phyloP scores from a whole-genome alignment of 2,797 vertebrate species.

The Dallia pectoralis region DNA sequence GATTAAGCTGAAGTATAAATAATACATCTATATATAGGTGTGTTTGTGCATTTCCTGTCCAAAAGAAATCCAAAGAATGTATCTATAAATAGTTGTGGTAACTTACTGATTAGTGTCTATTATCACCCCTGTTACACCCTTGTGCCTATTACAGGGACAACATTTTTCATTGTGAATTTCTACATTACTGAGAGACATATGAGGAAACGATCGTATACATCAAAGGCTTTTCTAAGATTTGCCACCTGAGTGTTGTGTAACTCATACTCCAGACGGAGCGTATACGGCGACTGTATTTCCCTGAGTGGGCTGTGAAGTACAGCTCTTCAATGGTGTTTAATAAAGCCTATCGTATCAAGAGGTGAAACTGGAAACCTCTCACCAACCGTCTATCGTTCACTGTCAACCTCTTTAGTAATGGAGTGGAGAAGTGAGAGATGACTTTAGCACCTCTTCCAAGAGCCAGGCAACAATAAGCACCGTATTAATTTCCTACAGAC shows the following conservation, averaged over 20 bases:
- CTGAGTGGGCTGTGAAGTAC: constrained; percentile 54
- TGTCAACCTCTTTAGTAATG: constrained; percentile 70
- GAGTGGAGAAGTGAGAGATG: constrained; percentile 72
- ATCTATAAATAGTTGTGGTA: not conserved
- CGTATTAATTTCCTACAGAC: constrained; percentile 50
- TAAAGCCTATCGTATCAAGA: constrained; percentile 73
- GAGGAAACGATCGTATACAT: not conserved
- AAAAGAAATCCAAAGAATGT: not conserved
- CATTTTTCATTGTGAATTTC: not conserved
- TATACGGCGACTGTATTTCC: constrained; percentile 62
- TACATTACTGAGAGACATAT: not conserved
- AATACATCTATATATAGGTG: not conserved
- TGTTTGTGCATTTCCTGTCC: not conserved
- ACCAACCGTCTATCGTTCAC: constrained; percentile 70
- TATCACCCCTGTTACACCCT: not conserved
- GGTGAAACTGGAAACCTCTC: constrained; percentile 78
- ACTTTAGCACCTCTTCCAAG: constrained; percentile 53
- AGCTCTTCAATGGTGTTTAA: constrained; percentile 73
- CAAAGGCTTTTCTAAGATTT: constrained; percentile 1
- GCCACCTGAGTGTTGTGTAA: constrained; percentile 3
- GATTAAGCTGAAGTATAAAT: not conserved
- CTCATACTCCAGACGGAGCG: constrained; percentile 45
- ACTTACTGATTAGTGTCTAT: not conserved
- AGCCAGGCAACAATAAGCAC: constrained; percentile 41
- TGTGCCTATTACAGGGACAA: not conserved